A percentile compares a stretch with the other conserved stretches of the same genome.
Evolutionary conservation across 2,888 invertebrate species (phyloP).

Genomic region (Macaria liturata): DNA sequence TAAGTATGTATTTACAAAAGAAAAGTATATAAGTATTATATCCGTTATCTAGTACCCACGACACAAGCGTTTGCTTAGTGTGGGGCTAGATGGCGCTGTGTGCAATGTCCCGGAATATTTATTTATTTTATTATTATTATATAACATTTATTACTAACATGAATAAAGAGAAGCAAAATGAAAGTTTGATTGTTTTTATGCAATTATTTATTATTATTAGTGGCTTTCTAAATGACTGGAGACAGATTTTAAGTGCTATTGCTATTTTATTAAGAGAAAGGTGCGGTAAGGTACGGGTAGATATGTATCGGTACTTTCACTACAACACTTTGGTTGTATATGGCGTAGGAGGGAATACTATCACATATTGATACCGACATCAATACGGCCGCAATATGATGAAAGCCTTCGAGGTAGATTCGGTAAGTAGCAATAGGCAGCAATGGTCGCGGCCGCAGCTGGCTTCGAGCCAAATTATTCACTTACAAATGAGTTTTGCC

Average conservation of each 20-base stretch:
- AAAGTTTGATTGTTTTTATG: slow-evolving; percentile 23
- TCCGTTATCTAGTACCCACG: too few species aligned
- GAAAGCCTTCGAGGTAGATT: slow-evolving; percentile 29
- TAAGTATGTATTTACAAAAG: too few species aligned
- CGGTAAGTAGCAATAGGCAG: slow-evolving; percentile 36
- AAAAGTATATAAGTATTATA: too few species aligned
- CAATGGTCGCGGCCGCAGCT: slow-evolving; percentile 54
- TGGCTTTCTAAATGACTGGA: slow-evolving; percentile 25
- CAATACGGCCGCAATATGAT: slow-evolving; percentile 22
- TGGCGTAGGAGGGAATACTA: too few species aligned
- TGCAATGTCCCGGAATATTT: too few species aligned
- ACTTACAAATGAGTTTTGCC: slow-evolving; percentile 54
- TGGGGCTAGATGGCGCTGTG: too few species aligned
- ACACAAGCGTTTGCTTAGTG: too few species aligned
- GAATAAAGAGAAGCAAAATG: slow-evolving; percentile 36
- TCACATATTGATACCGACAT: background rate
- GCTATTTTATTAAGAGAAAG: slow-evolving; percentile 11
- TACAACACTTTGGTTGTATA: background rate
- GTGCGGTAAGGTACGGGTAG: background rate
- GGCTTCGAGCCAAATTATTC: slow-evolving; percentile 64
- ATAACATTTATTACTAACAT: background rate
- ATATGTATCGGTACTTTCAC: slow-evolving; percentile 23
- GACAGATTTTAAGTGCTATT: slow-evolving; percentile 5
- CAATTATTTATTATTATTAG: slow-evolving; percentile 5
- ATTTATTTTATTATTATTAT: too few species aligned